These are phyloP conservation scores for Tricholaema leucomelas DNA, from an alignment of 2,113 vertebrate genomes.

Conservation along the genomic window DNA sequence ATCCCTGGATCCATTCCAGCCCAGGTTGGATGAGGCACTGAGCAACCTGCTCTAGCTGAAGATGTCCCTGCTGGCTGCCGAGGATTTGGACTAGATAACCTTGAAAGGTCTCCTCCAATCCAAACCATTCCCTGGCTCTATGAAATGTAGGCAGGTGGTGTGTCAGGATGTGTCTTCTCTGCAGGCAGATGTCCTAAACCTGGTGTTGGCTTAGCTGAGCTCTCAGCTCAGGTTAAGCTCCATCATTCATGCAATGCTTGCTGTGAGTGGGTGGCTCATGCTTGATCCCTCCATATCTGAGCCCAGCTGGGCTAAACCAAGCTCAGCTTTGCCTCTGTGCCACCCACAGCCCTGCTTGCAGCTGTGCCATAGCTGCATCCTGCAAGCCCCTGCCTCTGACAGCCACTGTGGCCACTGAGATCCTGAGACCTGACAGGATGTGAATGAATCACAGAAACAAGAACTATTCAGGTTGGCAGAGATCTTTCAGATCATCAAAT, in stretches of 20 bases:
- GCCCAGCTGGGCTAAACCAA: neutral
- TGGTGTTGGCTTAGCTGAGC: neutral
- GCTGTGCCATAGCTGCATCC: neutral
- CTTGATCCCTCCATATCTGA: neutral
- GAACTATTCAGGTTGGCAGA: neutral
- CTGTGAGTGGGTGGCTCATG: neutral
- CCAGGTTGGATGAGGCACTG: neutral
- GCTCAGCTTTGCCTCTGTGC: neutral
- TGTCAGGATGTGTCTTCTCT: neutral
- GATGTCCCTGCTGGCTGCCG: neutral
- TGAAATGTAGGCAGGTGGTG: neutral
- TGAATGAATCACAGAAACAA: neutral
- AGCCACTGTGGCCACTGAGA: neutral
- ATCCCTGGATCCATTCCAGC: neutral
- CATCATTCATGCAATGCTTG: neutral
- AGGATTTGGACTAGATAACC: neutral
- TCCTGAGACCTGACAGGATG: rapidly evolving
- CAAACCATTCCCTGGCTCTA: neutral
- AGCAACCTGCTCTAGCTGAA: neutral
- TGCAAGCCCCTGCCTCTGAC: neutral
- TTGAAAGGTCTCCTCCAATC: neutral
- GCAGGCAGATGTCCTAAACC: neutral
- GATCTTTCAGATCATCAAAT: neutral
- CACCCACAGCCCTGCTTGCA: neutral
- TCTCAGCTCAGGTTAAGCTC: neutral